phyloP scores from a whole-genome alignment of 2,113 vertebrate species.

The Candoia aspera region DNA sequence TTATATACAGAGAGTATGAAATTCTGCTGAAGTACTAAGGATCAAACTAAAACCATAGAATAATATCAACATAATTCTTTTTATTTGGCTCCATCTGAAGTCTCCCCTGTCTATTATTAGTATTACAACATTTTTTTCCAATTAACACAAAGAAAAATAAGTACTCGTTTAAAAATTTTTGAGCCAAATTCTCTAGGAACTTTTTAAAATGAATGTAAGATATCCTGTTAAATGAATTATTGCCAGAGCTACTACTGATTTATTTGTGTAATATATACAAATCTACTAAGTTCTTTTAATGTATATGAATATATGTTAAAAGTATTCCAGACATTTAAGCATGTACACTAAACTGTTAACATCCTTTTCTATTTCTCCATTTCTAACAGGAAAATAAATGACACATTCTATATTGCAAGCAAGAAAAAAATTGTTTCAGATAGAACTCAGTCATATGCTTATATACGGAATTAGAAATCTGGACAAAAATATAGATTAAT shows the following conservation, averaged over 20 bases:
- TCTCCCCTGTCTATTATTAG: not conserved
- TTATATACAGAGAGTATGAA: not conserved
- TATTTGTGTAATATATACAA: not conserved
- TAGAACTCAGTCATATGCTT: conserved; percentile 19
- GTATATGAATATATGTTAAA: not conserved
- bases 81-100: not conserved
- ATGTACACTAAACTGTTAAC: not conserved
- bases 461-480: not conserved
- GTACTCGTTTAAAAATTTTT: not conserved
- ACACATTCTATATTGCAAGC: conserved; percentile 46
- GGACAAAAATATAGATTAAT: conserved; percentile 10
- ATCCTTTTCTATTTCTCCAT: not conserved
- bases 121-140: not conserved
- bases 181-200: not conserved
- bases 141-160: not conserved
- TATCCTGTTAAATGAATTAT: not conserved
- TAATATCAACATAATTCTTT: not conserved
- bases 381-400: conserved; percentile 36
- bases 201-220: not conserved
- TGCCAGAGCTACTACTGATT: not conserved
- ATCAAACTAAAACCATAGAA: not conserved
- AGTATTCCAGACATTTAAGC: conserved; percentile 2
- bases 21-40: not conserved
- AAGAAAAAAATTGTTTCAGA: conserved; percentile 54
- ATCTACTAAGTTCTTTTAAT: not conserved